Percentiles rank a stretch among this genome's conserved stretches.
phyloP scores from a whole-genome alignment of 1,140 invertebrate species.

The Apis florea region DNA sequence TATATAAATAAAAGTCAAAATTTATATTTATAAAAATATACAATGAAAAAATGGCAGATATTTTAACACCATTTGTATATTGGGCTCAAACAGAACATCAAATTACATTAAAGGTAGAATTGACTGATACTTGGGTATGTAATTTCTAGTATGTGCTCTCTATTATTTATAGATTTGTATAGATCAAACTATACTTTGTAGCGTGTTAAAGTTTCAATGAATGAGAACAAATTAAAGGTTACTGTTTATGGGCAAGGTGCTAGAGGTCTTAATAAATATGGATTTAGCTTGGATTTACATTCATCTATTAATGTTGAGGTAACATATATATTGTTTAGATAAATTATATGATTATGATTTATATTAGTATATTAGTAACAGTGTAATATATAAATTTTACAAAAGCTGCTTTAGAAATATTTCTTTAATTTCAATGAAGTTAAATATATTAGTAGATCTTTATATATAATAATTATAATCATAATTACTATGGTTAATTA shows the following conservation, averaged over 20 bases:
- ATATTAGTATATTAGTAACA: background rate
- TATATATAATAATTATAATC: no score
- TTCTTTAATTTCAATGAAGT: no score
- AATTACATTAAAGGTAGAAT: conserved; percentile 90
- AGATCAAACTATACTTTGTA: conserved; percentile 63
- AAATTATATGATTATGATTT: conserved; percentile 1
- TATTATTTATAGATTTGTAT: conserved; percentile 3
- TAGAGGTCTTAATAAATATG: conserved; percentile 85
- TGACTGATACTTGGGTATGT: conserved; percentile 88
- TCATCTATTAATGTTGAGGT: conserved; percentile 86
- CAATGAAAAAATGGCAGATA: conserved; percentile 69
- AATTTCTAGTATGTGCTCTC: background rate
- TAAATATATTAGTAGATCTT: no score
- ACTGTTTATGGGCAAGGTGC: conserved; percentile 86
- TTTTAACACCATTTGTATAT: conserved; percentile 91
- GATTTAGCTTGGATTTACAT: conserved; percentile 87
- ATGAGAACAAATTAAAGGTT: conserved; percentile 83
- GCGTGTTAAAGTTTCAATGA: conserved; percentile 82
- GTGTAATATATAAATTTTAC: background rate
- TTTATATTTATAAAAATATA: conserved; percentile 2
- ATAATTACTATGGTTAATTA: no score
- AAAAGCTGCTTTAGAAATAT: no score
- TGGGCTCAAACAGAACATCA: conserved; percentile 93
- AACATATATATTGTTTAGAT: conserved; percentile 31
- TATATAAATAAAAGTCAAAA: background rate